These are phyloP conservation scores for Periparus ater DNA, from an alignment of 2,797 vertebrate species.

Conservation along the genomic window DNA sequence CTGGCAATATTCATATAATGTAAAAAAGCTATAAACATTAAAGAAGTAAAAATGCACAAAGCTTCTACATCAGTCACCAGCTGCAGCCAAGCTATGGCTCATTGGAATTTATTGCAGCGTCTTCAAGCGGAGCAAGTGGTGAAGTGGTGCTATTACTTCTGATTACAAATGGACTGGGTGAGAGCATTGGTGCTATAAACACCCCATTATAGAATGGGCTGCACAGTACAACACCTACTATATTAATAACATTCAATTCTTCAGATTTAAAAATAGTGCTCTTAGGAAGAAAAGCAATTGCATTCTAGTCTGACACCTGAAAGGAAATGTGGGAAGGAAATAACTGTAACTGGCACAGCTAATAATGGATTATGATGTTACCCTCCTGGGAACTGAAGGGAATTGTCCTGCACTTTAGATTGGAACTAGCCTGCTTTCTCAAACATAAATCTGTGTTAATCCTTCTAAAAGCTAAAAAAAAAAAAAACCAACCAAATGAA, in stretches of 20 bases:
- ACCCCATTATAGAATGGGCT: conserved; percentile 22
- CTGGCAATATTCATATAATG: conserved; percentile 17
- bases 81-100: conserved; percentile 32
- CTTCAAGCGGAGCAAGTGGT: conserved; percentile 31
- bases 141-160: conserved; percentile 55
- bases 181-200: conserved; percentile 39
- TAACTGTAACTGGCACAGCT: conserved; percentile 48
- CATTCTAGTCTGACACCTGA: conserved; percentile 40
- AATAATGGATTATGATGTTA: conserved; percentile 53
- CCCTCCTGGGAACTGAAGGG: not conserved
- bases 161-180: conserved; percentile 46
- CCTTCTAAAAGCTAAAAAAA: not conserved
- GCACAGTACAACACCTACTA: conserved; percentile 22
- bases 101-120: conserved; percentile 52
- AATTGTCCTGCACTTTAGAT: conserved; percentile 14
- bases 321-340: conserved; percentile 62
- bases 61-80: conserved; percentile 21
- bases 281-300: conserved; percentile 43
- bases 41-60: conserved; percentile 37
- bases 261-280: conserved; percentile 37
- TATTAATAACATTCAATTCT: conserved; percentile 34
- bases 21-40: conserved; percentile 55
- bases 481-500: not conserved
- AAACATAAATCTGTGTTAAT: not conserved
- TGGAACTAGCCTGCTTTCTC: conserved; percentile 20